Conservation (phyloP, 2,797 vertebrate species). For the Halcyon smyrnensis region DNA sequence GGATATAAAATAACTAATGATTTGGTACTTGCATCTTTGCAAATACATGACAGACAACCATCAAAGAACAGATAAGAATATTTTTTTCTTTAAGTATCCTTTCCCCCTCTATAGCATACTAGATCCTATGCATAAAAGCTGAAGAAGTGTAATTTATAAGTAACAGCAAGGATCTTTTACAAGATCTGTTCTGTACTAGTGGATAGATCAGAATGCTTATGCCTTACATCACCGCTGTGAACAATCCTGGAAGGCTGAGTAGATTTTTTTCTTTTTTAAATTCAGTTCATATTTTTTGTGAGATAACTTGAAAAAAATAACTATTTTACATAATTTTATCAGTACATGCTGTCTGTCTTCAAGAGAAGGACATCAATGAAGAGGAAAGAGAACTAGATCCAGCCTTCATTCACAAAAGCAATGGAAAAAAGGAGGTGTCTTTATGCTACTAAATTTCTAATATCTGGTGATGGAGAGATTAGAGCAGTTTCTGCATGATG, state of each 20-base stretch:
- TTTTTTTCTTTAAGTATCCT: neutral
- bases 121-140: neutral
- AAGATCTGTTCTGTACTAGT: neutral
- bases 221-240: neutral
- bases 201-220: neutral
- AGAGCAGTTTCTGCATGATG: conserved; percentile 10
- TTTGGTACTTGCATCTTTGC: neutral
- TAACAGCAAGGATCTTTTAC: neutral
- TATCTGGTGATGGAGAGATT: neutral
- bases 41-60: neutral
- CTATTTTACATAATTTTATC: neutral
- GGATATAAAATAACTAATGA: neutral
- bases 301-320: neutral
- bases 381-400: neutral
- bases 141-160: neutral
- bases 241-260: neutral
- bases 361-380: neutral
- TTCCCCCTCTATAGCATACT: neutral
- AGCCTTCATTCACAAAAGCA: neutral
- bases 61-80: neutral
- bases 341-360: neutral
- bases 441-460: neutral
- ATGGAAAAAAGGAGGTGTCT: neutral
- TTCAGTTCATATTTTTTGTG: neutral
- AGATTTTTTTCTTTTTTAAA: neutral